Evolutionary conservation across 2,113 vertebrate species (phyloP).

Genomic region (Montifringilla adamsi): DNA sequence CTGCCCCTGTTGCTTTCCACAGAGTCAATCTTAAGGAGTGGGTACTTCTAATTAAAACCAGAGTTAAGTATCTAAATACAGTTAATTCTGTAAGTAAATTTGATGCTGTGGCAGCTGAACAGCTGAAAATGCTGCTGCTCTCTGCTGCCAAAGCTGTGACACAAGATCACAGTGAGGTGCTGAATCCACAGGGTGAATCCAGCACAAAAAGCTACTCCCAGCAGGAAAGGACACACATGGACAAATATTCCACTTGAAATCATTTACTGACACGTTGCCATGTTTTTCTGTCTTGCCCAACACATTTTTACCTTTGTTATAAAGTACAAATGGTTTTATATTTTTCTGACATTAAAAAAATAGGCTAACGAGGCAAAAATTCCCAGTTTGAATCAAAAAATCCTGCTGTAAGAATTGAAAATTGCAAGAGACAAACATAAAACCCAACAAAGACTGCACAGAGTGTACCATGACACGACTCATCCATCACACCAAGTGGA

Average conservation of each 20-base stretch:
- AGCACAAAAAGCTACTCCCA: not conserved
- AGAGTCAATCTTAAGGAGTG: not conserved
- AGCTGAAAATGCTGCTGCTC: not conserved
- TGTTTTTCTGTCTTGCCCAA: not conserved
- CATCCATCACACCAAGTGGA: not conserved
- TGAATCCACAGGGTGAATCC: not conserved
- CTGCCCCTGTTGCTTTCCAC: not conserved
- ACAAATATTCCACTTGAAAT: not conserved
- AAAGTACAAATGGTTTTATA: conserved; percentile 47
- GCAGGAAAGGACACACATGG: not conserved
- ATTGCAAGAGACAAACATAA: not conserved
- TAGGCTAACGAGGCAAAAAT: conserved; percentile 26
- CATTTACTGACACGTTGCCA: conserved; percentile 31
- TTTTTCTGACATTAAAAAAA: conserved; percentile 50
- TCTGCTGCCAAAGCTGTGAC: not conserved
- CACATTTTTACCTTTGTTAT: not conserved
- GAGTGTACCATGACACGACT: not conserved
- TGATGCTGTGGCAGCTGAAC: not conserved
- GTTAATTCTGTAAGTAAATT: not conserved
- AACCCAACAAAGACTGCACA: not conserved
- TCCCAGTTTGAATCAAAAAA: not conserved
- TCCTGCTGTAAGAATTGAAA: not conserved
- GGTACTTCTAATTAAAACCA: not conserved
- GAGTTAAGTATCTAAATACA: not conserved
- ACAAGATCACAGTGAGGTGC: not conserved